phyloP scores from a whole-genome alignment of 2,113 vertebrate genomes.

The Potamarius usumacintae region DNA sequence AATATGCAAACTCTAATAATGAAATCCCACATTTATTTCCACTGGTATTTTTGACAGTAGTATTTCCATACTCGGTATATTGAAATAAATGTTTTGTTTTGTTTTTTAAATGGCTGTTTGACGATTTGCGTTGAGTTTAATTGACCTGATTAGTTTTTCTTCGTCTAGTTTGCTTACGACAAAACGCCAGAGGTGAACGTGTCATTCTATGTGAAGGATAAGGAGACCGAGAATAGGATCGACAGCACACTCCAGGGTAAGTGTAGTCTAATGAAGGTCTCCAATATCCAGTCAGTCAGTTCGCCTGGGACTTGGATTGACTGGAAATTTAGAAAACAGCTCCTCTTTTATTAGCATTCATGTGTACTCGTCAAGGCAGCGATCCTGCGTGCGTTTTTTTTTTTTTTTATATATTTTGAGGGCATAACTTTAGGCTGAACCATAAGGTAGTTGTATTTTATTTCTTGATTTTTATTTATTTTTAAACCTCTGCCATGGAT shows the following conservation, averaged over 20 bases:
- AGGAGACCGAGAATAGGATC: slow-evolving; percentile 75
- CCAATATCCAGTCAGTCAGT: not conserved
- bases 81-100: not conserved
- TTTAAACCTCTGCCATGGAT: not conserved
- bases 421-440: not conserved
- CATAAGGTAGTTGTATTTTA: not conserved
- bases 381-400: not conserved
- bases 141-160: slow-evolving; percentile 48
- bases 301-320: not conserved
- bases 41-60: not conserved
- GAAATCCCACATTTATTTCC: not conserved
- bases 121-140: not conserved
- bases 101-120: not conserved
- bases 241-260: slow-evolving; percentile 92
- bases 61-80: not conserved
- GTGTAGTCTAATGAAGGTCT: slow-evolving; percentile 18
- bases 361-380: not conserved
- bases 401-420: not conserved
- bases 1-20: not conserved
- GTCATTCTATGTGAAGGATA: slow-evolving; percentile 82
- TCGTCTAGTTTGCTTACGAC: slow-evolving; percentile 78
- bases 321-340: not conserved
- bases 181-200: slow-evolving; percentile 82
- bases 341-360: not conserved
- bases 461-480: not conserved